Evolutionary conservation across 2,888 invertebrate genomes (phyloP), one percentile per base, ranked within the genome.

Genomic region (Microplitis deprimator): DNA sequence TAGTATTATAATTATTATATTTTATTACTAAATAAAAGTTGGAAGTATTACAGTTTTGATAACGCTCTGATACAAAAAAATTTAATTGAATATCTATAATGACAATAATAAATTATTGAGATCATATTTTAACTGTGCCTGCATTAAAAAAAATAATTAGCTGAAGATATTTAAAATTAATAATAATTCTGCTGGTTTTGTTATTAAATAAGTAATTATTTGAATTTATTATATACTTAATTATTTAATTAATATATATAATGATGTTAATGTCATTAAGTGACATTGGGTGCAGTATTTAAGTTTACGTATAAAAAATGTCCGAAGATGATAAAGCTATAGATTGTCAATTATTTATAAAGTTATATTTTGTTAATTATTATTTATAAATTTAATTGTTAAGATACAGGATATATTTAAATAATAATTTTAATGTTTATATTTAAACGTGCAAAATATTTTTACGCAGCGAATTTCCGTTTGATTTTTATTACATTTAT

Each of bases 281-380:
- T 67, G 67, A 73, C 60, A 61, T 68, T 61, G 39, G 60, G 39
- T 74, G 68, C 60, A 10, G 29, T 29, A 20, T 41, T 40, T 87
- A 84, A 85, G 13, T 8, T 50, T 80, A 71, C 65, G 81, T 81
- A 80, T 80, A 80, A 81, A 81, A 81, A 79, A 81, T 76, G 77
- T 78, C 78, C 73, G 78, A 80, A 80, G 74, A 81, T 77, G 75
- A 79, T 81, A 79, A 80, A 77, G 77, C 79, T 79, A 77, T 79
- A 41, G 80, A 80, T 81, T 81, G 81, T 81, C 79, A 78, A 81
- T 81, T 79, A 17, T 50, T 50, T 50, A 13, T 50, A 50, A 50
- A 50, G 13, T 75, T 41, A 20, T 60, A 29, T 38, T 59, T 60
- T 29, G 29, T 29, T 29, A 29, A 10, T 50, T 50, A 50, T 50